Evolutionary conservation across 2,797 vertebrate species (phyloP).

Genomic region (Chaunax sp.): DNA sequence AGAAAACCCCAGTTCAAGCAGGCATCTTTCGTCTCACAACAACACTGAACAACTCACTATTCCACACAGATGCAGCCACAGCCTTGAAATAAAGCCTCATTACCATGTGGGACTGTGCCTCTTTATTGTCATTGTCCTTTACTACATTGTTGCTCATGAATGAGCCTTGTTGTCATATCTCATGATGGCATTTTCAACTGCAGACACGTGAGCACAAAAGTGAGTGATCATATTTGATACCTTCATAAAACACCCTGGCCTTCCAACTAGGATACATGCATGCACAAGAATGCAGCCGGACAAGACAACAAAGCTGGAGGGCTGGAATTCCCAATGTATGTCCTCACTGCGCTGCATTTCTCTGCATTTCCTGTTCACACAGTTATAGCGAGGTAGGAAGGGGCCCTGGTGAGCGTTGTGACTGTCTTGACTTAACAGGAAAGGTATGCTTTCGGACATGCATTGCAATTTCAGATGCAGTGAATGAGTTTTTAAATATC

Average conservation of each 20-base stretch:
- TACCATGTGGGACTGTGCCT: conserved; percentile 75
- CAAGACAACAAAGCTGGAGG: conserved; percentile 82
- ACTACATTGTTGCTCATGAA: conserved; percentile 67
- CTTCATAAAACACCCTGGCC: conserved; percentile 63
- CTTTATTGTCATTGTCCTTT: conserved; percentile 77
- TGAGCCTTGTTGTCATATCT: conserved; percentile 71
- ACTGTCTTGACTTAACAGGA: conserved; percentile 43
- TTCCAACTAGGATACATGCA: conserved; percentile 53
- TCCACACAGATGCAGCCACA: conserved; percentile 70
- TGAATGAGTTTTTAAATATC: neutral
- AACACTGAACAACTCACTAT: conserved; percentile 76
- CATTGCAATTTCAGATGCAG: neutral
- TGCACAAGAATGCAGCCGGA: conserved; percentile 80
- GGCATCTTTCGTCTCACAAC: conserved; percentile 80
- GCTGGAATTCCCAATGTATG: conserved; percentile 79
- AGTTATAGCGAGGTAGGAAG: conserved; percentile 65
- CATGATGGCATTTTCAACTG: conserved; percentile 58
- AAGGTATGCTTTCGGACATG: conserved; percentile 15
- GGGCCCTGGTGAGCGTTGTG: conserved; percentile 62
- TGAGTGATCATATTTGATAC: conserved; percentile 65
- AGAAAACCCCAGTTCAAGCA: conserved; percentile 79
- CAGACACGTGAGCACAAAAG: conserved; percentile 55
- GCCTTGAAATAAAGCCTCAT: conserved; percentile 76
- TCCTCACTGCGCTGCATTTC: conserved; percentile 69
- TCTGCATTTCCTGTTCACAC: conserved; percentile 80